Evolutionary conservation across 2,113 vertebrate species (phyloP), one percentile per base, ranked within the genome.

Genomic region (Loxodonta africana): DNA sequence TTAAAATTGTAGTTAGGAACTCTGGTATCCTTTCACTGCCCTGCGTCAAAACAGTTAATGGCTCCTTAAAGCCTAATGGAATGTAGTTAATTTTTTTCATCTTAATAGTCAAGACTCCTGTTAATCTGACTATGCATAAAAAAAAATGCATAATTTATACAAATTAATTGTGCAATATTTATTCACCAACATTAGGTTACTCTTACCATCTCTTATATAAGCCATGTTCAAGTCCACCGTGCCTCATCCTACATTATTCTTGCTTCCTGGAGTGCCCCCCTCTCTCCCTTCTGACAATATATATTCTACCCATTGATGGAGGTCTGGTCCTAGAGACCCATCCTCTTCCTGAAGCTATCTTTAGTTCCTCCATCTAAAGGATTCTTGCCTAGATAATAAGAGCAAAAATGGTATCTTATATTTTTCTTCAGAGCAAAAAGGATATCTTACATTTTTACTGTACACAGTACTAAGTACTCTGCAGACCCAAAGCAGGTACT

Each of bases 1-100:
- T 85, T 94, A 53, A 81, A 83, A 90, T 14, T 67, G 83, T 44
- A 95, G 30, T 87, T 44, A 95, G 73, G 80, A 85, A 57, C 25
- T 77, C 60, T 23, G 91, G 37, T 1, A 37, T 37, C 41, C 11
- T 95, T 69, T 91, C 48, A 84, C 57, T 46, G 6, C 20, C 12
- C 63, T 90, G 51, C 8, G 53, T 94, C 14, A 25, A 69, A 90
- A 53, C 18, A 85, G 26, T 74, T 46, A 69, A 18, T 51, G 48
- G 8, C 37, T 91, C 15, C 33, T 60, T 81, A 33, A 76, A 89
- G 44, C 48, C 26, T 37, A 76, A 37, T 44, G 30, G 78, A 88
- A 73, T 41, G 25, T 57, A 83, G 78, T 15, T 37, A 4, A 30
- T 74, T 82, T 37, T 91, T 90, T 95, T 60, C 11, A 26, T 21